Conservation (phyloP, 2,113 vertebrate species). For the Urocolius indicus region DNA sequence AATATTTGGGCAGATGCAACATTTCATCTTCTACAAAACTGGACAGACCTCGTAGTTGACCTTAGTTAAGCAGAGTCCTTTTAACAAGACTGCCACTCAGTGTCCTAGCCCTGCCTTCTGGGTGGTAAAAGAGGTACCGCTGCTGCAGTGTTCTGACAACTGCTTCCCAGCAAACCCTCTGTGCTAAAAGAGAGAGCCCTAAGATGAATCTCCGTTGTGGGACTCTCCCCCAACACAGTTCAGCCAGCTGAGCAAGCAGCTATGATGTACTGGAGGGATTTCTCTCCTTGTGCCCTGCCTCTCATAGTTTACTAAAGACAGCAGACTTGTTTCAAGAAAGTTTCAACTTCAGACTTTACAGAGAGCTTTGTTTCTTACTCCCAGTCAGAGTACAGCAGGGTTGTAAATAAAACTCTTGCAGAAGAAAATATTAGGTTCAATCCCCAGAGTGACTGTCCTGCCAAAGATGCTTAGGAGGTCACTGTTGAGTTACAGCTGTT, state of each 20-base stretch:
- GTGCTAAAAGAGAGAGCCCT: not conserved
- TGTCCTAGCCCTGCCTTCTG: not conserved
- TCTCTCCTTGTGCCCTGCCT: not conserved
- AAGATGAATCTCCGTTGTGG: not conserved
- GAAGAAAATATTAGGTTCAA: not conserved
- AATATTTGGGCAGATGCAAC: not conserved
- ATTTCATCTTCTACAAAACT: not conserved
- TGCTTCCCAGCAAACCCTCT: not conserved
- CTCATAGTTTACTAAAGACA: not conserved
- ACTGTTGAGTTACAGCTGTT: not conserved
- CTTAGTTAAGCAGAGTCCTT: not conserved
- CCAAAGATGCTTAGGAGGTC: not conserved
- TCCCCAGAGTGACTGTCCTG: not conserved
- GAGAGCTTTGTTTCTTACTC: not conserved
- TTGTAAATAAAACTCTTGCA: not conserved
- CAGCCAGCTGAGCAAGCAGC: not conserved
- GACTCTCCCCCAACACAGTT: fast-evolving
- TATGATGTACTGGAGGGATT: not conserved
- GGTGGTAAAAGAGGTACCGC: not conserved
- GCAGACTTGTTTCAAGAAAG: not conserved
- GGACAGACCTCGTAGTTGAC: not conserved
- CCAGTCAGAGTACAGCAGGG: not conserved
- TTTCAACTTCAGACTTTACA: not conserved
- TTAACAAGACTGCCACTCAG: not conserved
- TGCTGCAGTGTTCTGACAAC: not conserved